These are phyloP conservation scores for Laticauda colubrina DNA, from an alignment of 2,113 vertebrate genomes.

Conservation along the genomic window DNA sequence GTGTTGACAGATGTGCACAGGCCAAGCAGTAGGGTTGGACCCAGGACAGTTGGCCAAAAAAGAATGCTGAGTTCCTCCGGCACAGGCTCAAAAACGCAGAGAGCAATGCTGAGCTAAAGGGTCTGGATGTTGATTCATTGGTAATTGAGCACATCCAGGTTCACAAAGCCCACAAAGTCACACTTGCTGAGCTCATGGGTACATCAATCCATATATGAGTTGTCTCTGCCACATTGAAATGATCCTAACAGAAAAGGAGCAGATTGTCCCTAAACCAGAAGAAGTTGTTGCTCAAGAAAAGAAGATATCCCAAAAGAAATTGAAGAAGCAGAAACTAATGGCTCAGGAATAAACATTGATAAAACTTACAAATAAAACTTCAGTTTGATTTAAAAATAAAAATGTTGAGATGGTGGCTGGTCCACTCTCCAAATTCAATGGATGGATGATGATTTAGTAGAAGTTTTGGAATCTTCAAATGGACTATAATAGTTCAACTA, in stretches of 20 bases:
- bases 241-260: slow-evolving; percentile 98
- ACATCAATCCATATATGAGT: slow-evolving; percentile 98
- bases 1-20: slow-evolving; percentile 93
- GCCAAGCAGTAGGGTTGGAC: slow-evolving; percentile 97
- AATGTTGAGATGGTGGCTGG: background rate
- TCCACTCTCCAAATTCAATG: background rate
- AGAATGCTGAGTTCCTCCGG: slow-evolving; percentile 93
- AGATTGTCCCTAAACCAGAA: slow-evolving; percentile 96
- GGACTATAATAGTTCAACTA: background rate
- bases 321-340: slow-evolving; percentile 99
- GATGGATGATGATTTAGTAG: background rate
- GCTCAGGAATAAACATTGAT: slow-evolving; percentile 79
- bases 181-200: slow-evolving; percentile 91
- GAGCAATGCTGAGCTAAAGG: slow-evolving; percentile 98
- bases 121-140: slow-evolving; percentile 94
- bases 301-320: slow-evolving; percentile 98
- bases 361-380: slow-evolving; percentile 65
- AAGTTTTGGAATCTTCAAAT: background rate
- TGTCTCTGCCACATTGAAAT: slow-evolving; percentile 98
- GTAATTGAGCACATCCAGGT: slow-evolving; percentile 99
- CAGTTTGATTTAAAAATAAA: too few relatives aligned
- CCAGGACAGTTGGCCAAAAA: slow-evolving; percentile 97
- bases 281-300: slow-evolving; percentile 97
- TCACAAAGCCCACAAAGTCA: slow-evolving; percentile 95
- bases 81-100: slow-evolving; percentile 98